Conservation (phyloP, 2,113 vertebrate genomes). For the Colossoma macropomum region DNA sequence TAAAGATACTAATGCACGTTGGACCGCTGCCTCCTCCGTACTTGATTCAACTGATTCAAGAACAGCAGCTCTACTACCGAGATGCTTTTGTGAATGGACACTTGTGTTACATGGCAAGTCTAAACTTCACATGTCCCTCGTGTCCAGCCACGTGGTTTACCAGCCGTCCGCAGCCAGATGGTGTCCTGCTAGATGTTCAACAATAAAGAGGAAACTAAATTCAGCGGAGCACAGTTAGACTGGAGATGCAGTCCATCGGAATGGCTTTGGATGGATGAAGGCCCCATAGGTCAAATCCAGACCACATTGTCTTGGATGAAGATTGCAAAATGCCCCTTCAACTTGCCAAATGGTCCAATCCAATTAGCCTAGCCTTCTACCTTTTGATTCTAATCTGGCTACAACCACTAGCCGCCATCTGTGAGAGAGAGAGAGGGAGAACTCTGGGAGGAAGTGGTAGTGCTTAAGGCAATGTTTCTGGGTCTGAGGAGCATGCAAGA, state of each 20-base stretch:
- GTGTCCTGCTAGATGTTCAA: constrained; percentile 66
- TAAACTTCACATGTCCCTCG: neutral
- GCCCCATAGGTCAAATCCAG: constrained; percentile 53
- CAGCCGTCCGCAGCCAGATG: constrained; percentile 68
- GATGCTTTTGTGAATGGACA: constrained; percentile 8
- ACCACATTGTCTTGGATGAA: constrained; percentile 59
- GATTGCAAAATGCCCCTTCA: constrained; percentile 56
- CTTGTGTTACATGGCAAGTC: neutral
- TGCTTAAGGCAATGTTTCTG: constrained; percentile 43
- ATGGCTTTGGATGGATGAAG: constrained; percentile 53
- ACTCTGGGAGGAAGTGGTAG: constrained; percentile 45
- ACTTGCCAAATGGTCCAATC: constrained; percentile 55
- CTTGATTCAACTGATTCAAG: neutral
- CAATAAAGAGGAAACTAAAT: constrained; percentile 68
- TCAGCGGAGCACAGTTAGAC: constrained; percentile 68
- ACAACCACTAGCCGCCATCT: constrained; percentile 58
- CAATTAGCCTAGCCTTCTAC: constrained; percentile 65
- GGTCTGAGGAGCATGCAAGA: constrained; percentile 9
- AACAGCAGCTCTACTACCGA: neutral
- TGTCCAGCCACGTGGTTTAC: constrained; percentile 3
- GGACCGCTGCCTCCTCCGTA: neutral
- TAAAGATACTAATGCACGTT: neutral
- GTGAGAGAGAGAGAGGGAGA: constrained; percentile 57
- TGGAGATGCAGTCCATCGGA: constrained; percentile 66
- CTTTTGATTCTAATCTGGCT: constrained; percentile 65